Evolutionary conservation across 2,888 invertebrate species (phyloP).

Genomic region (Orgyia antiqua): DNA sequence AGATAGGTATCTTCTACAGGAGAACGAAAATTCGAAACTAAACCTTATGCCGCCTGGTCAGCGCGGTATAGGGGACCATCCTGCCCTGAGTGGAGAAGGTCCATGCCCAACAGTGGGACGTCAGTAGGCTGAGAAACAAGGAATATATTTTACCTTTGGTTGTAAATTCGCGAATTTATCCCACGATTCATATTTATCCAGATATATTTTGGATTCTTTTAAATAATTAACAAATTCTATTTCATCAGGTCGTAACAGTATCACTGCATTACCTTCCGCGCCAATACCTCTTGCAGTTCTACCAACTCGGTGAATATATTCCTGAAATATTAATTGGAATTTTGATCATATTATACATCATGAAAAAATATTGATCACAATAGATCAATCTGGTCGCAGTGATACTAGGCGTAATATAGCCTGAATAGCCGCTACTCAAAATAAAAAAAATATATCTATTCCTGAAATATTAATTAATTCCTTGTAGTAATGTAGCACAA

Average conservation of each 20-base stretch:
- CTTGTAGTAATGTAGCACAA: no score
- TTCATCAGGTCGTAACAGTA: conserved; percentile 95
- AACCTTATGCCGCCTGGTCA: not conserved
- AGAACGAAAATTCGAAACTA: no score
- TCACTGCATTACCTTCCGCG: conserved; percentile 92
- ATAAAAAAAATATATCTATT: no score
- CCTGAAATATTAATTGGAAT: conserved; percentile 83
- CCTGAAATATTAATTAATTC: no score
- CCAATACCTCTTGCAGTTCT: conserved; percentile 97
- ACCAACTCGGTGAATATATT: conserved; percentile 99
- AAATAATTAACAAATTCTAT: conserved; percentile 94
- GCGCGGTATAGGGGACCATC: not conserved
- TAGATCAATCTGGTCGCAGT: no score
- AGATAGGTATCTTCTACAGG: no score
- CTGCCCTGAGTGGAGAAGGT: not conserved
- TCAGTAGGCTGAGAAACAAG: no score
- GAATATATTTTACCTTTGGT: conserved; percentile 51
- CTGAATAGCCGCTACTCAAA: no score
- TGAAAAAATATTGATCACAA: no score
- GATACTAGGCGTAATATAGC: no score
- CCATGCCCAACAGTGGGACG: no score
- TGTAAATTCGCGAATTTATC: conserved; percentile 56
- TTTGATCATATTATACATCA: no score
- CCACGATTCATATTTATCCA: conserved; percentile 87
- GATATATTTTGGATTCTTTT: conserved; percentile 92